Evolutionary conservation across 2,113 vertebrate genomes (phyloP).

Genomic region (Okapia johnstoni): DNA sequence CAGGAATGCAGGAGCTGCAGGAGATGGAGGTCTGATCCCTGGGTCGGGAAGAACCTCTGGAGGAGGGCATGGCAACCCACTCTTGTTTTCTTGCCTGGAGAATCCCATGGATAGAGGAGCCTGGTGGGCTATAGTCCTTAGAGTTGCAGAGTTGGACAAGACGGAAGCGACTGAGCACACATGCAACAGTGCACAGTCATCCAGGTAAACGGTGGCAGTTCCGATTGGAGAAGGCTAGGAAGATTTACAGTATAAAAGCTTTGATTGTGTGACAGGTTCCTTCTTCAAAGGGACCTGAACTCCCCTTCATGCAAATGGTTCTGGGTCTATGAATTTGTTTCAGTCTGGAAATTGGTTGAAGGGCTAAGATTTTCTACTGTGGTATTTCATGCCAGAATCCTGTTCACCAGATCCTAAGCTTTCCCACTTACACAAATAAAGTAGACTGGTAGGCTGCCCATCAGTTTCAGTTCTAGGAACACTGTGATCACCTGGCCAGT

Average conservation of each 20-base stretch:
- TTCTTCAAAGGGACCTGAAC: neutral
- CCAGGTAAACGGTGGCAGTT: neutral
- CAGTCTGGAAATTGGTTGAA: neutral
- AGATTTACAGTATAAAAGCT: neutral
- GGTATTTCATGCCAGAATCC: neutral
- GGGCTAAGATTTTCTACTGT: neutral
- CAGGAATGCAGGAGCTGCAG: neutral
- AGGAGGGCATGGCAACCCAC: neutral
- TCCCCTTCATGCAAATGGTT: neutral
- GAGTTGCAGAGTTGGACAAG: neutral
- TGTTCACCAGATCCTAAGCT: neutral
- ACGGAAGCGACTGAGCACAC: fast-evolving
- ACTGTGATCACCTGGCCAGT: neutral
- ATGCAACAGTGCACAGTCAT: neutral
- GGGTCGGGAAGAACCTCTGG: neutral
- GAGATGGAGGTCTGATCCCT: neutral
- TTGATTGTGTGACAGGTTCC: neutral
- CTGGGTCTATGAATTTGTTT: neutral
- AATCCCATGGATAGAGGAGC: neutral
- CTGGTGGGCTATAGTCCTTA: neutral
- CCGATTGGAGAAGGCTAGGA: neutral
- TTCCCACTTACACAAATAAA: neutral
- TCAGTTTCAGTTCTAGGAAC: neutral
- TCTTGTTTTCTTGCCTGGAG: neutral
- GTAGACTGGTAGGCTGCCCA: neutral